phyloP scores from a whole-genome alignment of 2,888 invertebrate species.

The Adelphocoris suturalis region DNA sequence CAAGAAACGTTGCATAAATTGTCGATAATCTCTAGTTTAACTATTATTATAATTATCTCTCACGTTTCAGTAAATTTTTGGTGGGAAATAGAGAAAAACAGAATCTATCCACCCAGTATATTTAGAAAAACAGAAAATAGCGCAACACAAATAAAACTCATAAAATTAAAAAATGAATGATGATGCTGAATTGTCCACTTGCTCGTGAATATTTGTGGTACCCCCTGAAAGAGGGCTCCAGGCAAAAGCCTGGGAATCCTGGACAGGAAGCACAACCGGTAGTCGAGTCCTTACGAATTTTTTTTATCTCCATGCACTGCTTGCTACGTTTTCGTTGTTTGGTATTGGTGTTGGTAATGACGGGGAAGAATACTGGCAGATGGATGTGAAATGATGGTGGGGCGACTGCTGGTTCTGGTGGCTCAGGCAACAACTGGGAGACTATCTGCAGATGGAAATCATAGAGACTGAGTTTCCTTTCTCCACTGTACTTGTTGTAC shows the following conservation, averaged over 20 bases:
- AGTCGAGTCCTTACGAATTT: neutral
- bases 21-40: no score
- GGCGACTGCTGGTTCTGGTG: neutral
- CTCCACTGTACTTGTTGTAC: neutral
- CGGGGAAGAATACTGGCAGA: neutral
- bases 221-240: neutral
- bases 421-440: neutral
- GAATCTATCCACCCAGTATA: no score
- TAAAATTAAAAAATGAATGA: no score
- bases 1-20: no score
- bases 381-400: neutral
- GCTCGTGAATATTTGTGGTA: neutral
- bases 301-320: neutral
- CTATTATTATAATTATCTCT: no score
- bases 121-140: no score
- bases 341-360: neutral
- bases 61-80: no score
- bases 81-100: no score
- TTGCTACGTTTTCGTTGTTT: conserved; percentile 2
- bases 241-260: conserved; percentile 37
- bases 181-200: no score
- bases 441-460: conserved; percentile 29
- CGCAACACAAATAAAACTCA: no score
- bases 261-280: neutral
- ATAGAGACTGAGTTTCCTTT: neutral